Evolutionary conservation across 2,797 vertebrate genomes (phyloP), one percentile per base, ranked within the genome.

Genomic region (Tragopan temminckii): DNA sequence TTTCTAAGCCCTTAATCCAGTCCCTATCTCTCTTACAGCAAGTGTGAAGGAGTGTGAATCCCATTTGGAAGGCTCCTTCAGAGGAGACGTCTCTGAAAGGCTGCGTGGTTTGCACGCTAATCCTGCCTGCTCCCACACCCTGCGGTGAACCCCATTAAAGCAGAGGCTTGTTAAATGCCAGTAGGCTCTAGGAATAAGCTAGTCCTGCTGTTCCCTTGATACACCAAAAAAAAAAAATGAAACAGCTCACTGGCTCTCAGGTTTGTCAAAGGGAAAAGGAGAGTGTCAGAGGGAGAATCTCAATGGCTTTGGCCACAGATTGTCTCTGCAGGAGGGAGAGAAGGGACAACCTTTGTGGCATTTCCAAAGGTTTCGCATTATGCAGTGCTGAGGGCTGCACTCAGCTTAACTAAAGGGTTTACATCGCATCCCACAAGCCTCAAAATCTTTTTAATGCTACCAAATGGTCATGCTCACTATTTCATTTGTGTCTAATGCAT

Each of bases 31-130:
- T 88, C 4, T 76, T 86, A 38, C 12, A 79, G 74, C 64, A 80
- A 81, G 80, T 89, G 85, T 95, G 92, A 97, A 95, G 89, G 87
- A 94, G 90, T 88, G 74, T 85, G 90, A 95, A 95, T 96, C 87
- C 95, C 85, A 79, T 92, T 93, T 95, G 91, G 94, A 89, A 75
- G 53, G 91, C 77, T 94, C 68, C 82, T 81, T 84, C 89, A 68
- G 88, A 93, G 81, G 68, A 83, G 89, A 13, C 0, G 0, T 74
- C 57, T 94, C 80, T 33, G 82, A 81, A 90, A 64, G 62, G 59
- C 57, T 76, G 77, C 24, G 13, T 92, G 93, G 90, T 80, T 95
- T 91, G 94, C 92, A 93, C 89, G 13, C 89, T 95, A 89, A 95
- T 92, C 87, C 61, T 45, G 67, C 2, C 70, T 78, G 90, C 90